Percentiles rank a stretch among this genome's conserved stretches.
Evolutionary conservation across 2,888 invertebrate genomes (phyloP).

Genomic region (Anoplius nigerrimus): DNA sequence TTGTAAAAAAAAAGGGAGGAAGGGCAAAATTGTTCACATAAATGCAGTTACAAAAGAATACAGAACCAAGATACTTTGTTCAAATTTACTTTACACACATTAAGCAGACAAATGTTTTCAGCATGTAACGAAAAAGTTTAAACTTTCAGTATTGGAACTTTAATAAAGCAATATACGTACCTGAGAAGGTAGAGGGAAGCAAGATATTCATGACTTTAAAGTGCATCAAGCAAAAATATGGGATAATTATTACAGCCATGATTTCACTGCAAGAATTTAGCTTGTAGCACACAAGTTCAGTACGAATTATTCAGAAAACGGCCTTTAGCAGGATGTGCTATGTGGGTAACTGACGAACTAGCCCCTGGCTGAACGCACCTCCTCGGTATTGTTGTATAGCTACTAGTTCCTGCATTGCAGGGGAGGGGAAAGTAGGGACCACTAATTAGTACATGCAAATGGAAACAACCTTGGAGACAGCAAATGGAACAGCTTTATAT

Average conservation of each 20-base stretch:
- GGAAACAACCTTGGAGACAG: conserved; percentile 41
- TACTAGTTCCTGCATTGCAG: conserved; percentile 74
- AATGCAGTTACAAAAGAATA: neutral
- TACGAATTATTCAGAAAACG: conserved; percentile 63
- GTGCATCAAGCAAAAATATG: neutral
- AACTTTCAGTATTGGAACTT: no score
- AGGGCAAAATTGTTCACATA: neutral
- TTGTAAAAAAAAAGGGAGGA: neutral
- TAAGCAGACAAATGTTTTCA: no score
- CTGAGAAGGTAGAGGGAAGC: neutral
- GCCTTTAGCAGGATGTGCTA: conserved; percentile 67
- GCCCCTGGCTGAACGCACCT: conserved; percentile 74
- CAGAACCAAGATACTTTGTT: no score
- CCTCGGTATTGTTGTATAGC: conserved; percentile 76
- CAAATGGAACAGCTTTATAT: conserved; percentile 46
- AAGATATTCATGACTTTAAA: neutral
- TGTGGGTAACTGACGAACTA: conserved; percentile 73
- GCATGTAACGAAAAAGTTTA: no score
- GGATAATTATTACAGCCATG: neutral
- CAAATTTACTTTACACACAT: no score
- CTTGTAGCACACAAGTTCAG: conserved; percentile 62
- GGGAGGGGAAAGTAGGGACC: conserved; percentile 69
- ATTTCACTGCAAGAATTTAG: conserved; percentile 13
- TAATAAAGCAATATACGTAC: no score
- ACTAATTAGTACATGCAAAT: conserved; percentile 73